Percentiles rank a stretch among this genome's conserved stretches.
phyloP scores from a whole-genome alignment of 2,888 invertebrate genomes.

The Dasypolia templi region DNA sequence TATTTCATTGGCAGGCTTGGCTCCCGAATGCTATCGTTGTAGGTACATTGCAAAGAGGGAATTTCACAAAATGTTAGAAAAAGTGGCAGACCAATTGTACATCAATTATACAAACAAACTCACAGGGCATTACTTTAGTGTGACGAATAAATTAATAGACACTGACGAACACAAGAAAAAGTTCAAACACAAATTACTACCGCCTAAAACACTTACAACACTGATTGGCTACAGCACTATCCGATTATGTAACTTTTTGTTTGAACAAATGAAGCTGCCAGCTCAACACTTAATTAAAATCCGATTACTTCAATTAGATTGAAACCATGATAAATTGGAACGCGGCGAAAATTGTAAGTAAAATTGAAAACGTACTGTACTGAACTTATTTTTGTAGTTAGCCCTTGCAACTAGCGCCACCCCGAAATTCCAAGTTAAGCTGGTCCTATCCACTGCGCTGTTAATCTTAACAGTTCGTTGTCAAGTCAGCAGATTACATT shows the following conservation, averaged over 20 bases:
- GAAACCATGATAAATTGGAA: slow-evolving; percentile 27
- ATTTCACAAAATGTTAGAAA: not conserved
- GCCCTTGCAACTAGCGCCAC: slow-evolving; percentile 21
- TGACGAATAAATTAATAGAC: slow-evolving; percentile 29
- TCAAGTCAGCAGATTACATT: slow-evolving; percentile 40
- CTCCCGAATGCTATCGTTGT: too few species aligned
- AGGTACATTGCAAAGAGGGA: not conserved
- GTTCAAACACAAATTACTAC: slow-evolving; percentile 19
- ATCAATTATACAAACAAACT: slow-evolving; percentile 1
- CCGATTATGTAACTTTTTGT: slow-evolving; percentile 59
- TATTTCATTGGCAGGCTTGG: too few species aligned
- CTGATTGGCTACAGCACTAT: slow-evolving; percentile 29
- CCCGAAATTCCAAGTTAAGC: not conserved
- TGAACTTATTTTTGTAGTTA: not conserved
- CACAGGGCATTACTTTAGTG: slow-evolving; percentile 4
- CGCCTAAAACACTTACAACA: slow-evolving; percentile 24
- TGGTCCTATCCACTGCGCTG: slow-evolving; percentile 28
- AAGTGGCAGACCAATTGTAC: not conserved
- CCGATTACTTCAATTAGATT: slow-evolving; percentile 62
- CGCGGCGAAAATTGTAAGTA: slow-evolving; percentile 17
- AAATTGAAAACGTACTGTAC: not conserved
- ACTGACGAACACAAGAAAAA: slow-evolving; percentile 1
- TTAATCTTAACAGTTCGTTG: slow-evolving; percentile 43
- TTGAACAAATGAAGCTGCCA: slow-evolving; percentile 59
- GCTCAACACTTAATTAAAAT: slow-evolving; percentile 68